Percentiles rank a stretch among this genome's conserved stretches.
These are phyloP conservation scores for Macrosoma leucophasiata DNA, from an alignment of 2,888 invertebrate species.

Conservation along the genomic window DNA sequence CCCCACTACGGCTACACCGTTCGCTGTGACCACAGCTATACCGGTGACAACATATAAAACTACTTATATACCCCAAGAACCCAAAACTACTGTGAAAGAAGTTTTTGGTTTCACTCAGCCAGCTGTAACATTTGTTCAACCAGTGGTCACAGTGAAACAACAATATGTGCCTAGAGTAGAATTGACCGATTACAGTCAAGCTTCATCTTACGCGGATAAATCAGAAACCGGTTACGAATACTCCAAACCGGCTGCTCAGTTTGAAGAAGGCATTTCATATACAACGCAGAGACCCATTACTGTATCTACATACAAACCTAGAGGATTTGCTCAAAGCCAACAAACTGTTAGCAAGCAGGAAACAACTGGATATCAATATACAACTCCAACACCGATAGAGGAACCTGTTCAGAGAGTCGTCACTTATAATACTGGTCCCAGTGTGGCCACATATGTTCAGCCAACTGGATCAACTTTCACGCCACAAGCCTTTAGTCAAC, in stretches of 20 bases:
- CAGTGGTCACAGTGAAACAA: slow-evolving; percentile 45
- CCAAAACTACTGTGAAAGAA: slow-evolving; percentile 59
- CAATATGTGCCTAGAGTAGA: slow-evolving; percentile 41
- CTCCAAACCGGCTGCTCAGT: slow-evolving; percentile 50
- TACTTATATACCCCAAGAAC: slow-evolving; percentile 51
- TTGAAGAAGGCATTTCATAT: slow-evolving; percentile 54
- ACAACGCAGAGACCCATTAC: slow-evolving; percentile 49
- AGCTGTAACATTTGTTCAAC: slow-evolving; percentile 59
- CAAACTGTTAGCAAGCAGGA: slow-evolving; percentile 51
- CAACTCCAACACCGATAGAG: slow-evolving; percentile 46
- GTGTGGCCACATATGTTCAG: slow-evolving; percentile 34
- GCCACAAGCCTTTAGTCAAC: slow-evolving; percentile 28
- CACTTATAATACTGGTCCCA: slow-evolving; percentile 61
- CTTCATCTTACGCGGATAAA: slow-evolving; percentile 40
- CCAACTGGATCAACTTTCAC: slow-evolving; percentile 33
- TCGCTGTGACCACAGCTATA: slow-evolving; percentile 52
- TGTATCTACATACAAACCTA: slow-evolving; percentile 53
- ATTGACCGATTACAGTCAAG: slow-evolving; percentile 45
- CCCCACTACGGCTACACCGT: slow-evolving; percentile 60
- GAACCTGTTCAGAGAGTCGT: slow-evolving; percentile 61
- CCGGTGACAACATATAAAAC: slow-evolving; percentile 52
- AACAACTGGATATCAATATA: slow-evolving; percentile 46
- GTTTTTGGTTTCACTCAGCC: slow-evolving; percentile 63
- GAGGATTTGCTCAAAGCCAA: slow-evolving; percentile 49
- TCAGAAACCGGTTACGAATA: slow-evolving; percentile 33